These are phyloP conservation scores for Drosophila barbarae DNA, from an alignment of 2,888 invertebrate species.

Conservation along the genomic window DNA sequence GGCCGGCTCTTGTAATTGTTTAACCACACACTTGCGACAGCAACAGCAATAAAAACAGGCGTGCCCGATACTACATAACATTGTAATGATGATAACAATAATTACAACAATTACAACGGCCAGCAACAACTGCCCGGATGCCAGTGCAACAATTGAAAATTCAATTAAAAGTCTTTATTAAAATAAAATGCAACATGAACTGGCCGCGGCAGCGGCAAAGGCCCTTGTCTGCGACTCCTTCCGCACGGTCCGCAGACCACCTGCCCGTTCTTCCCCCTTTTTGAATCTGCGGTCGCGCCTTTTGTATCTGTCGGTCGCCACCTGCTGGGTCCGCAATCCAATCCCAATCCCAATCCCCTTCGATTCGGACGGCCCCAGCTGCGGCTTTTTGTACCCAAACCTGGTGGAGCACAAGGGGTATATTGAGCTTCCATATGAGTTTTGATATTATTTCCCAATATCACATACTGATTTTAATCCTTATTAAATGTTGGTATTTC, in stretches of 20 bases:
- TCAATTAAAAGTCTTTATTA: slow-evolving; percentile 76
- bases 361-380: slow-evolving; percentile 39
- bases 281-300: slow-evolving; percentile 53
- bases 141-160: slow-evolving; percentile 73
- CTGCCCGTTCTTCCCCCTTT: background rate
- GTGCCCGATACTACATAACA: slow-evolving; percentile 53
- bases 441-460: background rate
- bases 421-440: background rate
- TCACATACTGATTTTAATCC: background rate
- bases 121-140: slow-evolving; percentile 32
- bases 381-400: slow-evolving; percentile 31
- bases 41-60: slow-evolving; percentile 27
- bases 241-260: slow-evolving; percentile 1
- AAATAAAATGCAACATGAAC: slow-evolving; percentile 70
- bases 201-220: slow-evolving; percentile 31
- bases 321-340: slow-evolving; percentile 55
- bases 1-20: slow-evolving; percentile 56
- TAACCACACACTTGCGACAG: slow-evolving; percentile 60
- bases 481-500: background rate
- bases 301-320: slow-evolving; percentile 52
- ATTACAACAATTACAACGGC: slow-evolving; percentile 54
- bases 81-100: slow-evolving; percentile 63
- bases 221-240: slow-evolving; percentile 27
- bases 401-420: too few relatives aligned
- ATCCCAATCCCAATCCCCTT: slow-evolving; percentile 11